Percentiles rank a stretch among this genome's conserved stretches.
Evolutionary conservation across 2,888 invertebrate genomes (phyloP).

Genomic region (Calameuta idolon): DNA sequence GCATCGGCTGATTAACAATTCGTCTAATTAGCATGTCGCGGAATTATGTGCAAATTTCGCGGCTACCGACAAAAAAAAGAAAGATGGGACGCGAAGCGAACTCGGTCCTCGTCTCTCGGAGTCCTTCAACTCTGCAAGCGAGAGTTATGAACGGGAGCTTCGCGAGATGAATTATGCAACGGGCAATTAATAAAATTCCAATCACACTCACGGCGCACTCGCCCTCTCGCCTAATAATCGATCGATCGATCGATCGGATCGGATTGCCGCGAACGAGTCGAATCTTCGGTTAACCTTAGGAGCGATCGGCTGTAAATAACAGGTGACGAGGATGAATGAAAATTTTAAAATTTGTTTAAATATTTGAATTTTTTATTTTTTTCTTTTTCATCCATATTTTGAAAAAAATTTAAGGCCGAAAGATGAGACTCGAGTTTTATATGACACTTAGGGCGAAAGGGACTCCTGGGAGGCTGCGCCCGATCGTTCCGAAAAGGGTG

Average conservation of each 20-base stretch:
- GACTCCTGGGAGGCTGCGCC: background rate
- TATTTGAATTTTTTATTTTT: background rate
- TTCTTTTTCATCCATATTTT: too few species aligned
- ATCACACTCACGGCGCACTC: slow-evolving; percentile 46
- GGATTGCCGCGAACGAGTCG: background rate
- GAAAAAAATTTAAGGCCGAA: background rate
- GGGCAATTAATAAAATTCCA: slow-evolving; percentile 58
- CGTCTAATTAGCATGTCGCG: slow-evolving; percentile 37
- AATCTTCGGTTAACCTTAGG: background rate
- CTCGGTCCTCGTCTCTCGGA: slow-evolving; percentile 22
- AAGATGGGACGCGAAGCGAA: slow-evolving; percentile 20
- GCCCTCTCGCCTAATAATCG: slow-evolving; percentile 41
- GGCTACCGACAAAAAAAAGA: slow-evolving; percentile 27
- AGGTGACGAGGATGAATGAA: too few species aligned
- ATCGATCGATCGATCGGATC: slow-evolving; percentile 9
- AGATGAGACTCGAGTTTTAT: background rate
- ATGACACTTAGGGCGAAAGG: background rate
- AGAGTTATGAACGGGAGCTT: slow-evolving; percentile 41
- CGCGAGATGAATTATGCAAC: slow-evolving; percentile 55
- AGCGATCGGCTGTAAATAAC: too few species aligned
- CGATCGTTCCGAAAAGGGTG: background rate
- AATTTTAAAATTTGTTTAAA: background rate
- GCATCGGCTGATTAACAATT: slow-evolving; percentile 22
- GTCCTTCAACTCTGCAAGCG: slow-evolving; percentile 27
- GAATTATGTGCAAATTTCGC: slow-evolving; percentile 38